These are phyloP conservation scores for Drosophila murphyi DNA, from an alignment of 1,140 invertebrate species.

Conservation along the genomic window DNA sequence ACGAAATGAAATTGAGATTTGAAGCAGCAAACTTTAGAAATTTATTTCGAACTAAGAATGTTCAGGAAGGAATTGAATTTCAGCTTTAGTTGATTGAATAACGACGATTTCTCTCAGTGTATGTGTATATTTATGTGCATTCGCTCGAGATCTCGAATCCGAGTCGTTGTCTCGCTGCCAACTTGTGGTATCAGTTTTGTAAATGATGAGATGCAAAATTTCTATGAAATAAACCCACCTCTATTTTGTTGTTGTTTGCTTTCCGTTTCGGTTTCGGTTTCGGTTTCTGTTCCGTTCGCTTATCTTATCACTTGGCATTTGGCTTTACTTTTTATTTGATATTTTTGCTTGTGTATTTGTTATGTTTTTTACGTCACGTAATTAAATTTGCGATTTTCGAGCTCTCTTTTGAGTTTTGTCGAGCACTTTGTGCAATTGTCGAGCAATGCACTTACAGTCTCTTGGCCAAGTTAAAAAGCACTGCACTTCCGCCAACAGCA, in stretches of 20 bases:
- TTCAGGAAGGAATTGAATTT: neutral
- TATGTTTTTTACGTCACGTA: conserved; percentile 21
- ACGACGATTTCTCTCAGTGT: neutral
- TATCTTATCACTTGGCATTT: conserved; percentile 38
- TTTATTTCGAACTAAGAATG: neutral
- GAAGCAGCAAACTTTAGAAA: no score
- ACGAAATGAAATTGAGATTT: no score
- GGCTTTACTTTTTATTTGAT: neutral
- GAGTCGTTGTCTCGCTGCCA: neutral
- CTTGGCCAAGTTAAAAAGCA: neutral
- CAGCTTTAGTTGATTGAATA: neutral
- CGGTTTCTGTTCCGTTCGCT: neutral
- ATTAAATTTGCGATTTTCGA: conserved; percentile 53
- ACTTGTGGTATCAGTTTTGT: conserved; percentile 2
- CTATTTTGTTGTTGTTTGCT: neutral
- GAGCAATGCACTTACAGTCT: neutral
- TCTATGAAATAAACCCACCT: conserved; percentile 14
- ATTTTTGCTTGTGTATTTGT: neutral
- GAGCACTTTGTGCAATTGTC: neutral
- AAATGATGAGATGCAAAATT: conserved; percentile 10
- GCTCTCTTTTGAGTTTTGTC: conserved; percentile 2
- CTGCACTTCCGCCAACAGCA: conserved; percentile 13
- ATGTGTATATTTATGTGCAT: conserved; percentile 1
- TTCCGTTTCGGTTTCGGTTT: neutral
- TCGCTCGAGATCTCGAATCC: neutral